Evolutionary conservation across 2,797 vertebrate species (phyloP).

Genomic region (Dendrocincla tyrannina): DNA sequence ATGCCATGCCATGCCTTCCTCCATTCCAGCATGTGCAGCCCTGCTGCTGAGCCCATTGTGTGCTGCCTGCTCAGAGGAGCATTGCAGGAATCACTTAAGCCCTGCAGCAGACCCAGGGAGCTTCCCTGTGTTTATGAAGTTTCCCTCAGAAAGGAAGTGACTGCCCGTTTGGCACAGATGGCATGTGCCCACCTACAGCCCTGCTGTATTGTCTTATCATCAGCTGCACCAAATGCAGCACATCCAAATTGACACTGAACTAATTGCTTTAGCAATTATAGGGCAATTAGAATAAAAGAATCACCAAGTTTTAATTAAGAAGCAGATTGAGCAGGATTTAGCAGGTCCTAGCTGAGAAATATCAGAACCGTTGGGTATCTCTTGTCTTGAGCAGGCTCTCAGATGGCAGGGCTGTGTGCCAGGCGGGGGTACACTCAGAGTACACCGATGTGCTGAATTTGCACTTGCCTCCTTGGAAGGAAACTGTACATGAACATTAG

Average conservation of each 20-base stretch:
- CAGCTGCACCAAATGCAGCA: neutral
- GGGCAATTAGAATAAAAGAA: conserved; percentile 65
- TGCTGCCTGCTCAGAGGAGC: neutral
- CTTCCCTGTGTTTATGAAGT: neutral
- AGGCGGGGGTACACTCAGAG: neutral
- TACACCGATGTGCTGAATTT: conserved; percentile 3
- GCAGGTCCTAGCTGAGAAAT: conserved; percentile 52
- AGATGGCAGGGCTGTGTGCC: neutral
- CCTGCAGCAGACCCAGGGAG: neutral
- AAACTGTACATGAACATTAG: conserved; percentile 6
- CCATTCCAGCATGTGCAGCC: neutral
- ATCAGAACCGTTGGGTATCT: neutral
- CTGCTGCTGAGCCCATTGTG: neutral
- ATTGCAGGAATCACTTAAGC: neutral
- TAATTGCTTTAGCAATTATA: conserved; percentile 67
- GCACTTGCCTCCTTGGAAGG: conserved; percentile 16
- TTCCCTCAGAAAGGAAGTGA: neutral
- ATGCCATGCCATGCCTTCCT: neutral
- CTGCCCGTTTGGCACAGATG: neutral
- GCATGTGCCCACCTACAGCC: conserved; percentile 1
- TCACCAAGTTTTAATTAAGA: conserved; percentile 59
- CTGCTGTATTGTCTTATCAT: neutral
- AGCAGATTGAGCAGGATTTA: conserved; percentile 67
- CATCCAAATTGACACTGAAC: conserved; percentile 15
- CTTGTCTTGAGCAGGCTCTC: conserved; percentile 36